These are phyloP conservation scores for Nansenia antarctica DNA, from an alignment of 2,113 vertebrate genomes.

Conservation along the genomic window DNA sequence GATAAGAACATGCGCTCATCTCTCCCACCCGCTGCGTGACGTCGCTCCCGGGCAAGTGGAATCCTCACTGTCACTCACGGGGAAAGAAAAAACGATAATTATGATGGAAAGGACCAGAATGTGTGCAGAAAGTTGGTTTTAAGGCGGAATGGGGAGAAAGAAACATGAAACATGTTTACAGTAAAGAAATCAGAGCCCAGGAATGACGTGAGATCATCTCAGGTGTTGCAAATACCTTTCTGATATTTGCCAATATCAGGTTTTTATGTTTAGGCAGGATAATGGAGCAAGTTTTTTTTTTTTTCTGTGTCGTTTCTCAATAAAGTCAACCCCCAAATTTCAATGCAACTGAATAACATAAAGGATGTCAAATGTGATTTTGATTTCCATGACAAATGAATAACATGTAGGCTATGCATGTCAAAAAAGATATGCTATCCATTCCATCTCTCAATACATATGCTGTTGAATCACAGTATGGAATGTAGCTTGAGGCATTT, in stretches of 20 bases:
- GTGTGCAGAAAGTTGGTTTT: conserved; percentile 5
- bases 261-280: too few species aligned
- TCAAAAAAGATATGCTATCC: background rate
- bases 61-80: conserved; percentile 69
- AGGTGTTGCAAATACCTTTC: conserved; percentile 55
- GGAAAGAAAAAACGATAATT: conserved; percentile 41
- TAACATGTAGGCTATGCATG: background rate
- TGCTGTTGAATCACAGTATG: too few species aligned
- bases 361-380: too few species aligned
- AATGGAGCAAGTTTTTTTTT: background rate
- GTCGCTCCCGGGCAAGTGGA: conserved; percentile 71
- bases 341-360: background rate
- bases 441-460: background rate
- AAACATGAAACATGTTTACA: conserved; percentile 47
- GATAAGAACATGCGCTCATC: conserved; percentile 64
- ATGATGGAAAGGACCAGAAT: conserved; percentile 29
- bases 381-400: background rate
- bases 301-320: too few species aligned
- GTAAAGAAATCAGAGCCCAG: conserved; percentile 59
- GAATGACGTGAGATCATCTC: conserved; percentile 65
- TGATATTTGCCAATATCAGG: conserved; percentile 14
- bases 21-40: conserved; percentile 72
- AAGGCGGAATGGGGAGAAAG: conserved; percentile 10
- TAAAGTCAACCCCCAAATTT: background rate
- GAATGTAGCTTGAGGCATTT: background rate